These are phyloP conservation scores for Laterallus jamaicensis DNA, from an alignment of 2,113 vertebrate species.

Conservation along the genomic window DNA sequence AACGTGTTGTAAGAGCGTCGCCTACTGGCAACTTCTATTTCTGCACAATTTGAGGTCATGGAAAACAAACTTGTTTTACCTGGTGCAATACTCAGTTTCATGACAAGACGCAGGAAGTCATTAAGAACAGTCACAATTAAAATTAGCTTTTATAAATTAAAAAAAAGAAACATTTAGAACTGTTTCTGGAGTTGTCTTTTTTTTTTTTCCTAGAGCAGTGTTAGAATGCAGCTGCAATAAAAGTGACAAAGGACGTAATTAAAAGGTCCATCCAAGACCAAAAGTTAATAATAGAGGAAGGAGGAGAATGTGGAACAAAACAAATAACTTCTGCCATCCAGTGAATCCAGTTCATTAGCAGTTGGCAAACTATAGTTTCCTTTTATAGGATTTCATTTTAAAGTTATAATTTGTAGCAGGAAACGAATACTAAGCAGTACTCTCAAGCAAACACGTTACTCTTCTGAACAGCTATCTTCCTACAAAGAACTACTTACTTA, in stretches of 20 bases:
- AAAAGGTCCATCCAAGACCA: neutral
- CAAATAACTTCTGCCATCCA: neutral
- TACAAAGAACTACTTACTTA: neutral
- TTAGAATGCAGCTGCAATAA: neutral
- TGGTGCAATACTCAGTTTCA: neutral
- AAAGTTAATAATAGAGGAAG: neutral
- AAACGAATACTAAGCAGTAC: neutral
- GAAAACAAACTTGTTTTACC: neutral
- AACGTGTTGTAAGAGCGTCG: neutral
- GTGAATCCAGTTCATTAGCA: neutral
- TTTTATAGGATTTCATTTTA: neutral
- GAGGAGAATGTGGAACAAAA: neutral
- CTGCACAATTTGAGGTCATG: neutral
- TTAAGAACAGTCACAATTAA: neutral
- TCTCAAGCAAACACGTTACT: neutral
- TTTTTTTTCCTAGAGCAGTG: neutral
- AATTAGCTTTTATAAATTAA: neutral
- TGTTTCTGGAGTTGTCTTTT: neutral
- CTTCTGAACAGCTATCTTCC: neutral
- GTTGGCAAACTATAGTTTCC: neutral
- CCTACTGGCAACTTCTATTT: conserved; percentile 4
- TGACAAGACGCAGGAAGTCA: neutral
- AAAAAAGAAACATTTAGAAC: neutral
- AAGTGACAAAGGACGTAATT: neutral
- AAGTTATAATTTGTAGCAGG: neutral